Conservation (phyloP, 2,113 vertebrate species). For the Hassar affinis region DNA sequence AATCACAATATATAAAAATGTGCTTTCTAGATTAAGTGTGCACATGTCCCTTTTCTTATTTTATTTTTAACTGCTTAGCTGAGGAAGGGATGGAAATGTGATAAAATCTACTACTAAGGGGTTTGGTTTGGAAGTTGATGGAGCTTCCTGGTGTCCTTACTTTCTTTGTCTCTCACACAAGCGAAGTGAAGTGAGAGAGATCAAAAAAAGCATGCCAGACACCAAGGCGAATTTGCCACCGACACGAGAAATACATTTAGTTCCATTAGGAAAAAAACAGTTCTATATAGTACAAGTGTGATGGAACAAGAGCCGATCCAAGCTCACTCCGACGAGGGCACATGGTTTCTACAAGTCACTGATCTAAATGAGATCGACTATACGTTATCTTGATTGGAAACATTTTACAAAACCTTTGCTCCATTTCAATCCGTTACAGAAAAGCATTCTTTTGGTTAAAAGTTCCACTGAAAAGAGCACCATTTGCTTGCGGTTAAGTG, state of each 20-base stretch:
- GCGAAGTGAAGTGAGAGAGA: background rate
- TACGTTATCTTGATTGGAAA: conserved; percentile 5
- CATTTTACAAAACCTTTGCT: conserved; percentile 13
- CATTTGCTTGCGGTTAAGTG: conserved; percentile 2
- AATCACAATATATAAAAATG: conserved; percentile 54
- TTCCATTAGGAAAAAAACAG: conserved; percentile 1
- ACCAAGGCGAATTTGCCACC: conserved; percentile 12
- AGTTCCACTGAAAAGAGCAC: conserved; percentile 32
- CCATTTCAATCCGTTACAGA: conserved; percentile 8
- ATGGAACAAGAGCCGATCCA: background rate
- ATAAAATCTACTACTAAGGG: background rate
- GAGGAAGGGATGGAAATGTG: conserved; percentile 38
- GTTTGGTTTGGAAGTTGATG: background rate
- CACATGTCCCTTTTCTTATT: conserved; percentile 60
- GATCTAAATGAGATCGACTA: conserved; percentile 4
- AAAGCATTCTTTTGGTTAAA: conserved; percentile 26
- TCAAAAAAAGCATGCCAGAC: background rate
- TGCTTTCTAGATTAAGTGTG: conserved; percentile 49
- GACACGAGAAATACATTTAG: conserved; percentile 37
- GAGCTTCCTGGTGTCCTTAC: background rate
- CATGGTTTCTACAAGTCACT: background rate
- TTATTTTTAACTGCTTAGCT: conserved; percentile 47
- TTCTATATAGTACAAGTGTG: conserved; percentile 5
- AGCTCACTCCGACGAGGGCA: background rate
- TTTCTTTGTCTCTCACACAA: background rate